Percentiles rank a stretch among this genome's conserved stretches.
These are phyloP conservation scores for Sorex araneus DNA, from an alignment of 2,113 vertebrate species.

Conservation along the genomic window DNA sequence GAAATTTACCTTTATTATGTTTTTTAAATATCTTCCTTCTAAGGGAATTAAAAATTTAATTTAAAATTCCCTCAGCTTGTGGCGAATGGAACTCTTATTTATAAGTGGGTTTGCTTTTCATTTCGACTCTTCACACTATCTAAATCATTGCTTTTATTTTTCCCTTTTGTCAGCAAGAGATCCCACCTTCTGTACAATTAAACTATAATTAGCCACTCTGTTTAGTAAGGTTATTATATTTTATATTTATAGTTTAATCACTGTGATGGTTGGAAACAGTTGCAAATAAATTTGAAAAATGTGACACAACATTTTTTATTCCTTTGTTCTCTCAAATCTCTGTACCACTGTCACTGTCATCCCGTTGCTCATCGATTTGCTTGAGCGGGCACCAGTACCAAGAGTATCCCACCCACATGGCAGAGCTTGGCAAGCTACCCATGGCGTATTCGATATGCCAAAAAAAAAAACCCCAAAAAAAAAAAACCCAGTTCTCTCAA, in stretches of 20 bases:
- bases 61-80: constrained; percentile 41
- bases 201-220: constrained; percentile 68
- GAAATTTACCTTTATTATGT: constrained; percentile 20
- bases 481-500: constrained; percentile 48
- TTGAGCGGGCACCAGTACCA: no score
- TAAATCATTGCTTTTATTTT: constrained; percentile 64
- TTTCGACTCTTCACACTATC: constrained; percentile 41
- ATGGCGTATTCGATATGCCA: no score
- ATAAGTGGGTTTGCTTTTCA: constrained; percentile 54
- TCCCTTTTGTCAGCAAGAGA: constrained; percentile 69
- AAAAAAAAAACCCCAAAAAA: no score
- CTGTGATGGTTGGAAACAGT: constrained; percentile 45
- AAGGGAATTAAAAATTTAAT: constrained; percentile 53
- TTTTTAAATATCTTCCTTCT: constrained; percentile 18
- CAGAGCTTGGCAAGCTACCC: no score
- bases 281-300: constrained; percentile 40
- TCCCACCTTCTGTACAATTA: constrained; percentile 69
- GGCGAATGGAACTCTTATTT: background rate
- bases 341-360: no score
- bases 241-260: constrained; percentile 48
- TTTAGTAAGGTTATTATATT: constrained; percentile 55
- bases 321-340: constrained; percentile 44
- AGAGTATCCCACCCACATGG: no score
- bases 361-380: no score
- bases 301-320: background rate